Percentiles rank a stretch among this genome's conserved stretches.
phyloP scores from a whole-genome alignment of 2,113 vertebrate species.

The Todiramphus saurophagus region DNA sequence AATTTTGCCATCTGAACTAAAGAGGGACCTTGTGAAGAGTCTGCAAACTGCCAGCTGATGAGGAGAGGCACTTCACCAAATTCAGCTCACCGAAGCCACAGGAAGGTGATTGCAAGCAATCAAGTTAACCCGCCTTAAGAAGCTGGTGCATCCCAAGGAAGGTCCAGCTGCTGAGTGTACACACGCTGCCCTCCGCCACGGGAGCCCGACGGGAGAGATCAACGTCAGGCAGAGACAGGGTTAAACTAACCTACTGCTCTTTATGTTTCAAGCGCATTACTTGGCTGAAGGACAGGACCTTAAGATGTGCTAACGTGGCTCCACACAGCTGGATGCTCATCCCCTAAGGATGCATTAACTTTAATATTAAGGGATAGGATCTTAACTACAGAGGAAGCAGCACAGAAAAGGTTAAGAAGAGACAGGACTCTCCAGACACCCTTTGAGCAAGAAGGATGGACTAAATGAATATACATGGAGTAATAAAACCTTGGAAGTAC shows the following conservation, averaged over 20 bases:
- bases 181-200: fast-evolving
- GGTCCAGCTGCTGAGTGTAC: fast-evolving
- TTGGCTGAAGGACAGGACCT: not conserved
- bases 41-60: not conserved
- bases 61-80: not conserved
- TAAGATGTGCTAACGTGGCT: not conserved
- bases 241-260: not conserved
- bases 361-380: not conserved
- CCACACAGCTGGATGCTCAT: not conserved
- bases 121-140: not conserved
- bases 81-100: not conserved
- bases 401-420: not conserved
- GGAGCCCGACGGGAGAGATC: not conserved
- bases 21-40: not conserved
- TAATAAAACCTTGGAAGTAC: not conserved
- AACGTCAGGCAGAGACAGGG: no score
- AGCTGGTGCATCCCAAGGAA: not conserved
- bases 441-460: not conserved
- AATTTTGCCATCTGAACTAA: not conserved
- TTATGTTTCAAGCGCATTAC: not conserved
- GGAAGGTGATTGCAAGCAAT: not conserved
- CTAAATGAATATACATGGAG: not conserved
- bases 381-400: not conserved
- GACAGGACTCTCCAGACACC: not conserved
- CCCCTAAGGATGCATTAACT: not conserved